phyloP scores from a whole-genome alignment of 2,797 vertebrate genomes.

The Pseudomugil gertrudae region DNA sequence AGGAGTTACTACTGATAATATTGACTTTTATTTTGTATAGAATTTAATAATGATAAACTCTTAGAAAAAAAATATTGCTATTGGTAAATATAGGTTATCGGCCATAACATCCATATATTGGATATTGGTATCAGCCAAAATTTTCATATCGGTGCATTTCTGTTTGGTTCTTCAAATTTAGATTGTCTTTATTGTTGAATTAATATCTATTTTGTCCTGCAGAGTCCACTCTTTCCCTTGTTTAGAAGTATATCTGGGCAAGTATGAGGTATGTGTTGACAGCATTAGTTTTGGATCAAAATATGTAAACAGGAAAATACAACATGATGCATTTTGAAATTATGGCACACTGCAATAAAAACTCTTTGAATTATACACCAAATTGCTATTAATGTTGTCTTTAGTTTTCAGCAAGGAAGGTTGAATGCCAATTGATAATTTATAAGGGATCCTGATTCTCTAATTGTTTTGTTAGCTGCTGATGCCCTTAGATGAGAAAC shows the following conservation, averaged over 20 bases:
- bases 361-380: not conserved
- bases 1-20: too few relatives aligned
- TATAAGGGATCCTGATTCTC: conserved; percentile 34
- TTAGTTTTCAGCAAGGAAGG: not conserved
- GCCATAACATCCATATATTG: too few relatives aligned
- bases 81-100: too few relatives aligned
- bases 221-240: conserved; percentile 96
- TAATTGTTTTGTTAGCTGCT: conserved; percentile 83
- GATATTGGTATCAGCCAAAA: too few relatives aligned
- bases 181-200: conserved; percentile 2
- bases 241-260: conserved; percentile 88
- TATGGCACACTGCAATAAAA: not conserved
- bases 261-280: conserved; percentile 85
- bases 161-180: not conserved
- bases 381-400: not conserved
- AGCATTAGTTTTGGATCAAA: not conserved
- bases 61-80: too few relatives aligned
- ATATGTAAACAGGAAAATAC: not conserved
- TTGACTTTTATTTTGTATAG: too few relatives aligned
- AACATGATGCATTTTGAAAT: not conserved
- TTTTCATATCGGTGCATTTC: too few relatives aligned
- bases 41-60: too few relatives aligned
- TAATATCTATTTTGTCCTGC: conserved; percentile 50
- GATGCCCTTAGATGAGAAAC: conserved; percentile 91
- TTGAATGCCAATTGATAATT: not conserved